phyloP scores from a whole-genome alignment of 1,140 invertebrate genomes.

The Dinoponera quadriceps region DNA sequence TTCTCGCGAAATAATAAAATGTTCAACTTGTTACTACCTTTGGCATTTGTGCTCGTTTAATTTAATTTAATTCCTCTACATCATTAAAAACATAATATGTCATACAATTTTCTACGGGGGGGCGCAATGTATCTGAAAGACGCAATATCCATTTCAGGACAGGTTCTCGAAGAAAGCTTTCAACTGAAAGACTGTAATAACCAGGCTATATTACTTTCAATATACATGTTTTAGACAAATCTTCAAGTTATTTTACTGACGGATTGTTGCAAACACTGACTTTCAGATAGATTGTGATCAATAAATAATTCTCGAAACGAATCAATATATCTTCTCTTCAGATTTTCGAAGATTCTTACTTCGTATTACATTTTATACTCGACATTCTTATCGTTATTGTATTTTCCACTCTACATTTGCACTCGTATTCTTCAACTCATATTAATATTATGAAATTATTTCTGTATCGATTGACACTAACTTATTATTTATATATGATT shows the following conservation, averaged over 20 bases:
- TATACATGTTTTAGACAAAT: slow-evolving; percentile 1
- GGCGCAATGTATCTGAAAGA: slow-evolving; percentile 6
- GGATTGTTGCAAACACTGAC: neutral
- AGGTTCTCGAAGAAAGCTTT: neutral
- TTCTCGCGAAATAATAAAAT: slow-evolving; percentile 27
- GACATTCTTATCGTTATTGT: slow-evolving; percentile 17
- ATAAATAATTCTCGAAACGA: slow-evolving; percentile 22
- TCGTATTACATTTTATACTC: neutral
- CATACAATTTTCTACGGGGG: neutral
- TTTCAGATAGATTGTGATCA: slow-evolving; percentile 19
- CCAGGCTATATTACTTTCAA: neutral
- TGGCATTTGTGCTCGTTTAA: slow-evolving; percentile 2
- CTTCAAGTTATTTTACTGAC: neutral
- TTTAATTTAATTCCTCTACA: neutral
- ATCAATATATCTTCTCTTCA: neutral
- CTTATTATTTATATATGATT: slow-evolving; percentile 22
- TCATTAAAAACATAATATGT: slow-evolving; percentile 21
- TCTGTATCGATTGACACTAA: slow-evolving; percentile 8
- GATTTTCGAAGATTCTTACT: slow-evolving; percentile 27
- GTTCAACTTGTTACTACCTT: slow-evolving; percentile 19
- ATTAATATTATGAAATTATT: slow-evolving; percentile 5
- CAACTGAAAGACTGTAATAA: neutral
- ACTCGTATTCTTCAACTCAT: slow-evolving; percentile 23
- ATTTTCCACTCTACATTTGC: slow-evolving; percentile 20
- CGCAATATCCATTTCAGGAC: neutral